These are phyloP conservation scores for Sceloporus undulatus DNA, from an alignment of 2,113 vertebrate genomes.

Conservation along the genomic window DNA sequence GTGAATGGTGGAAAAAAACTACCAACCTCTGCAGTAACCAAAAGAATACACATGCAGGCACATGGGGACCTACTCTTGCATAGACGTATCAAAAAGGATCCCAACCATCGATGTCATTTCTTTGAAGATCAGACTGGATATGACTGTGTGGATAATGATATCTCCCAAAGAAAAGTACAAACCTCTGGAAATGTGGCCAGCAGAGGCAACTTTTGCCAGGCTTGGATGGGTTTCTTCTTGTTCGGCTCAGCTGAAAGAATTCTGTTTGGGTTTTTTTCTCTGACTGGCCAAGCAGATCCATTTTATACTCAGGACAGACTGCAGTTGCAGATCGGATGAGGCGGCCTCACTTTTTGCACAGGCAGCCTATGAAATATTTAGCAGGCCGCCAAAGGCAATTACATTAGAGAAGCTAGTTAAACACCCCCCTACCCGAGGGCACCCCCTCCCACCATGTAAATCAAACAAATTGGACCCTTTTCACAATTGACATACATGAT, in stretches of 20 bases:
- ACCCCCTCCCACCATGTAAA: constrained; percentile 82
- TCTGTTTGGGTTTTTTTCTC: constrained; percentile 49
- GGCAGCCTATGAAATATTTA: constrained; percentile 96
- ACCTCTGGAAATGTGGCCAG: not conserved
- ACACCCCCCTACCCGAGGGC: constrained; percentile 86
- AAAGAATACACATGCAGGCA: no score
- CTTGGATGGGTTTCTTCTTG: not conserved
- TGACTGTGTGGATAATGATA: accelerated
- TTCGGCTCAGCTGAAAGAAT: constrained; percentile 39
- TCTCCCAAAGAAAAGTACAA: not conserved
- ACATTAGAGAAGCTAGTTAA: constrained; percentile 94
- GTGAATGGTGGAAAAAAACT: no score
- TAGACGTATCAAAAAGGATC: no score
- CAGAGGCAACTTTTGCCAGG: not conserved
- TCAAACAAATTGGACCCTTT: constrained; percentile 89
- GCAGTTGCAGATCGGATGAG: constrained; percentile 65
- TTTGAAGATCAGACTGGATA: not conserved
- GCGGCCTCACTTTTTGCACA: constrained; percentile 88
- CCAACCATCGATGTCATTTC: not conserved
- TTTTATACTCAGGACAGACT: constrained; percentile 61
- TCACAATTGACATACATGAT: constrained; percentile 92
- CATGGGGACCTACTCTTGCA: no score
- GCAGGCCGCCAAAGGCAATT: constrained; percentile 92
- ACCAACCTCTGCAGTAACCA: no score
- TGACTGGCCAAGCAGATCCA: constrained; percentile 50